phyloP scores from a whole-genome alignment of 2,888 invertebrate genomes.

The Dendrolimus pini region DNA sequence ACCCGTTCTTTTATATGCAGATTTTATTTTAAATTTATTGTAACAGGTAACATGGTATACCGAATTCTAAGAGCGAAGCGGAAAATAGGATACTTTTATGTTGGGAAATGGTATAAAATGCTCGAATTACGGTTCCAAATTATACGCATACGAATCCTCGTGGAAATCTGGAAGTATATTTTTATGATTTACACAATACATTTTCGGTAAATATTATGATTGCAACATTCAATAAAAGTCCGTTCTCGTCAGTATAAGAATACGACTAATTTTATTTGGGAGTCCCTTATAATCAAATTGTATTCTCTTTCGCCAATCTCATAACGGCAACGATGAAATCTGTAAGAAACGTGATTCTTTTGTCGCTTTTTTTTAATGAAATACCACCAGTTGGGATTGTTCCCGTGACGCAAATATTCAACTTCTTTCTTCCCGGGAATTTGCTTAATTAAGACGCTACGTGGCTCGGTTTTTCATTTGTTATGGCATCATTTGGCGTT shows the following conservation, averaged over 20 bases:
- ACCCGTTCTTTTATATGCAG: too few species aligned
- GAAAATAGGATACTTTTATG: too few species aligned
- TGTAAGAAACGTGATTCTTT: conserved; percentile 7
- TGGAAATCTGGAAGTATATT: too few species aligned
- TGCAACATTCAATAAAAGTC: neutral
- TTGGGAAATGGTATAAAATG: too few species aligned
- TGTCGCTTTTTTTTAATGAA: conserved; percentile 10
- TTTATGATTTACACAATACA: too few species aligned
- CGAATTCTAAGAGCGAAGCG: too few species aligned
- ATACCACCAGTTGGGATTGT: conserved; percentile 14
- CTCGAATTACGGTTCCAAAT: too few species aligned
- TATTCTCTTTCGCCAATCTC: conserved; percentile 5
- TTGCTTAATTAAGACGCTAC: conserved; percentile 25
- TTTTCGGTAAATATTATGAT: too few species aligned
- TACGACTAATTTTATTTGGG: conserved; percentile 5
- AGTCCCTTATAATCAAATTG: conserved; percentile 7
- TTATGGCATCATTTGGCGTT: neutral
- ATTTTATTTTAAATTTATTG: too few species aligned
- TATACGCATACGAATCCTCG: too few species aligned
- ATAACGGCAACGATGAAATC: conserved; percentile 6
- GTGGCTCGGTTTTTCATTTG: conserved; percentile 18
- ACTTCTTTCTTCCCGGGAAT: conserved; percentile 20
- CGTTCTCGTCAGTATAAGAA: neutral
- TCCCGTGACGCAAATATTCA: conserved; percentile 20
- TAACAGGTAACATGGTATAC: too few species aligned